Evolutionary conservation across 2,888 invertebrate species (phyloP).

Genomic region (Papilio demoleus): DNA sequence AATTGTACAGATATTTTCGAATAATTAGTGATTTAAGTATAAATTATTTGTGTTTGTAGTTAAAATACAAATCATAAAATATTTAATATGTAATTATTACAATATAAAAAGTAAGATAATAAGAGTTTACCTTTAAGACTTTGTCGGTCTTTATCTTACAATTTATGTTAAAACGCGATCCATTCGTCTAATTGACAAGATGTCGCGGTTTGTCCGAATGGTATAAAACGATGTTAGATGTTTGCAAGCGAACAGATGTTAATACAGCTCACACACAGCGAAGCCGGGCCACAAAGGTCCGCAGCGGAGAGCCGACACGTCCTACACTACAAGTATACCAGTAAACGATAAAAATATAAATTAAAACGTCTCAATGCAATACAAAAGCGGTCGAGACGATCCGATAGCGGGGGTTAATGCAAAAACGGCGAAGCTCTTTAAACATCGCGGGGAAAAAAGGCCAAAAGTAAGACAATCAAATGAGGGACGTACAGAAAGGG

Average conservation of each 20-base stretch:
- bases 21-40: too few species aligned
- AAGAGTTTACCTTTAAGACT: too few species aligned
- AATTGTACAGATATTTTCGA: too few species aligned
- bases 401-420: constrained; percentile 70
- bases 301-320: constrained; percentile 42
- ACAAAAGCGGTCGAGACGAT: constrained; percentile 61
- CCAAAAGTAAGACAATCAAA: constrained; percentile 79
- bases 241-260: constrained; percentile 21
- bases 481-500: constrained; percentile 81
- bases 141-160: too few species aligned
- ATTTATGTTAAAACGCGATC: too few species aligned
- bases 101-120: too few species aligned
- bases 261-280: not conserved
- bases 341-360: constrained; percentile 72
- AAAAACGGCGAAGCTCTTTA: constrained; percentile 63
- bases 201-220: not conserved
- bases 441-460: constrained; percentile 59
- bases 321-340: constrained; percentile 33
- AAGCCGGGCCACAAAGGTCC: constrained; percentile 45
- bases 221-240: not conserved
- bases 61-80: too few species aligned
- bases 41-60: too few species aligned
- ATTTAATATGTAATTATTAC: too few species aligned
- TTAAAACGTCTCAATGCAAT: constrained; percentile 74
- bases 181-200: constrained; percentile 1